Percentiles rank a stretch among this genome's conserved stretches.
phyloP scores from a whole-genome alignment of 2,113 vertebrate species.

The Pardalotus punctatus region DNA sequence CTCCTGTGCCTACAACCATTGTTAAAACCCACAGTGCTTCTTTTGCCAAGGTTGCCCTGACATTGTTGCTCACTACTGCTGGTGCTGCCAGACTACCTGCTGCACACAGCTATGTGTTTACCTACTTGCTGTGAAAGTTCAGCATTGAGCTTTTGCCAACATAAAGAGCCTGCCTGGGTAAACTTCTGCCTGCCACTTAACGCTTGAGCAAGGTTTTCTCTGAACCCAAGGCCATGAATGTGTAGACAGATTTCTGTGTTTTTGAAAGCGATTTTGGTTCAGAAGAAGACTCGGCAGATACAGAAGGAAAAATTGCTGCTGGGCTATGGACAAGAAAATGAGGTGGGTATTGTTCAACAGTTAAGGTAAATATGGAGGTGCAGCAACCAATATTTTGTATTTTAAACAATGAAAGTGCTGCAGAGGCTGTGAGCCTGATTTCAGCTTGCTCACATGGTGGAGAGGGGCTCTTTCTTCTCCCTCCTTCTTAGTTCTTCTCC shows the following conservation, averaged over 20 bases:
- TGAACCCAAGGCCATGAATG: background rate
- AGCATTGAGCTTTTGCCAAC: background rate
- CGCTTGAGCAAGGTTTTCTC: background rate
- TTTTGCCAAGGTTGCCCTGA: background rate
- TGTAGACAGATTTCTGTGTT: background rate
- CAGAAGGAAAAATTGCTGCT: background rate
- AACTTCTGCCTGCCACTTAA: background rate
- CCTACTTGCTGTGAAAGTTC: background rate
- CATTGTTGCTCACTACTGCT: background rate
- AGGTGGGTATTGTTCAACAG: background rate
- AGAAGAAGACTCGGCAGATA: background rate
- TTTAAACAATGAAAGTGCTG: background rate
- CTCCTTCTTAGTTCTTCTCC: background rate
- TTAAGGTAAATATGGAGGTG: background rate
- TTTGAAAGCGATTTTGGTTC: background rate
- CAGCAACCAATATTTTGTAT: background rate
- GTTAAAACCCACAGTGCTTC: background rate
- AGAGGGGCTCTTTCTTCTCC: background rate
- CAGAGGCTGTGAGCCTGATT: background rate
- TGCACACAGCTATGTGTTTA: background rate
- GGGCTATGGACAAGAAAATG: constrained; percentile 19
- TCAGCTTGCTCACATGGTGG: background rate
- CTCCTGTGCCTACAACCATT: background rate
- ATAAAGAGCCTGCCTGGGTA: background rate
- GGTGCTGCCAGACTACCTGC: background rate